phyloP scores from a whole-genome alignment of 1,140 invertebrate species.

The Apis mellifera region DNA sequence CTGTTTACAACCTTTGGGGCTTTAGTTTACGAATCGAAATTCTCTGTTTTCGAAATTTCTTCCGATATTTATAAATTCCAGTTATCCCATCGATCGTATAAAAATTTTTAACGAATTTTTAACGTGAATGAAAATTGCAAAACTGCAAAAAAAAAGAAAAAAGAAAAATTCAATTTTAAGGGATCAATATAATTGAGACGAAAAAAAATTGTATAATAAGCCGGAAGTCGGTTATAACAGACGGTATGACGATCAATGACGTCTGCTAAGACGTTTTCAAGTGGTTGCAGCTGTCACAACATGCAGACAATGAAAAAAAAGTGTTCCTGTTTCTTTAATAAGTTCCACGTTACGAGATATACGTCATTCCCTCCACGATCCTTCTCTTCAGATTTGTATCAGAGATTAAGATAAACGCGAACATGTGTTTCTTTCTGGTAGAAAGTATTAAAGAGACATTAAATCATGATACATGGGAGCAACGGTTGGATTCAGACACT shows the following conservation, averaged over 20 bases:
- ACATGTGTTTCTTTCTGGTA: neutral
- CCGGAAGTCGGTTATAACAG: conserved; percentile 2
- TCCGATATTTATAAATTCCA: neutral
- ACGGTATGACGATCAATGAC: conserved; percentile 12
- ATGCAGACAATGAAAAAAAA: conserved; percentile 25
- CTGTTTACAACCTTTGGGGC: neutral
- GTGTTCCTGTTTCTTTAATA: conserved; percentile 23
- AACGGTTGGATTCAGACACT: neutral
- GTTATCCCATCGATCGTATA: no score
- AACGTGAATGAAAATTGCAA: no score
- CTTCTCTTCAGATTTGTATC: conserved; percentile 13
- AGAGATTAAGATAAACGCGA: conserved; percentile 9
- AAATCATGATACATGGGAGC: neutral
- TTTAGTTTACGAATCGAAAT: neutral
- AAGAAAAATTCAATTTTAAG: no score
- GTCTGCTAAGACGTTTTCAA: neutral
- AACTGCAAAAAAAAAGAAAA: no score
- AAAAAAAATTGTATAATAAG: neutral
- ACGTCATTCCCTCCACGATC: neutral
- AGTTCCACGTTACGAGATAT: neutral
- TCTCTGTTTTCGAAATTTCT: neutral
- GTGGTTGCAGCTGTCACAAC: conserved; percentile 40
- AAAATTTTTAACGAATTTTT: no score
- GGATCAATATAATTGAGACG: neutral
- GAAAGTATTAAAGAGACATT: neutral